These are phyloP conservation scores for Eleginops maclovinus DNA, from an alignment of 2,113 vertebrate species.

Conservation along the genomic window DNA sequence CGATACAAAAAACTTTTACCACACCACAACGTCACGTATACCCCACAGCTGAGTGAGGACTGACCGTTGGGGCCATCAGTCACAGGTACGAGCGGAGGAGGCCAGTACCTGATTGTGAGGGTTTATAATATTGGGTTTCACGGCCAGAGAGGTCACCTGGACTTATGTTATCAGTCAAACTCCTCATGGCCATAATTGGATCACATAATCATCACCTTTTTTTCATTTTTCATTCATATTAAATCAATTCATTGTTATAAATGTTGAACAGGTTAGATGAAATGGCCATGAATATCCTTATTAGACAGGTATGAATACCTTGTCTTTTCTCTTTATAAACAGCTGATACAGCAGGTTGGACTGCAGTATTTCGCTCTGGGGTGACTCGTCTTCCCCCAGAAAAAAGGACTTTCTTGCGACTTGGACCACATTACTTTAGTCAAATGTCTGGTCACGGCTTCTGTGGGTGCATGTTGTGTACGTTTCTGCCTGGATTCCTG, in stretches of 20 bases:
- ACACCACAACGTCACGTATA: constrained; percentile 42
- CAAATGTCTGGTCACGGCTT: constrained; percentile 4
- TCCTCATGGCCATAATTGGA: no score
- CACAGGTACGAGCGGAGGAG: constrained; percentile 11
- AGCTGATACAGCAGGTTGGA: neutral
- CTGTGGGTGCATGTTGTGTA: constrained; percentile 39
- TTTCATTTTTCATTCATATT: no score
- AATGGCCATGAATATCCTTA: neutral
- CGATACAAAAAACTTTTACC: constrained; percentile 43
- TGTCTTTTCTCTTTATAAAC: neutral
- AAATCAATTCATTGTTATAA: neutral
- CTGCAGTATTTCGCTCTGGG: no score
- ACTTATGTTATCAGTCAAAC: no score
- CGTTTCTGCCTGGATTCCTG: constrained; percentile 52
- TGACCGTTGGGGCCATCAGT: constrained; percentile 28
- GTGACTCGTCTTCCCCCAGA: neutral
- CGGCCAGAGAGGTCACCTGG: no score
- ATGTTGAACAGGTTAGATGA: neutral
- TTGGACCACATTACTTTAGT: neutral
- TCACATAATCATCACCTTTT: no score
- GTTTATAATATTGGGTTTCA: neutral
- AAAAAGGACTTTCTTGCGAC: neutral
- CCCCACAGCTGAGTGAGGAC: constrained; percentile 1
- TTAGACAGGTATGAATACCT: neutral
- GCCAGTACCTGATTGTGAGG: constrained; percentile 9